Evolutionary conservation across 2,888 invertebrate species (phyloP).

Genomic region (Polietes domitor): DNA sequence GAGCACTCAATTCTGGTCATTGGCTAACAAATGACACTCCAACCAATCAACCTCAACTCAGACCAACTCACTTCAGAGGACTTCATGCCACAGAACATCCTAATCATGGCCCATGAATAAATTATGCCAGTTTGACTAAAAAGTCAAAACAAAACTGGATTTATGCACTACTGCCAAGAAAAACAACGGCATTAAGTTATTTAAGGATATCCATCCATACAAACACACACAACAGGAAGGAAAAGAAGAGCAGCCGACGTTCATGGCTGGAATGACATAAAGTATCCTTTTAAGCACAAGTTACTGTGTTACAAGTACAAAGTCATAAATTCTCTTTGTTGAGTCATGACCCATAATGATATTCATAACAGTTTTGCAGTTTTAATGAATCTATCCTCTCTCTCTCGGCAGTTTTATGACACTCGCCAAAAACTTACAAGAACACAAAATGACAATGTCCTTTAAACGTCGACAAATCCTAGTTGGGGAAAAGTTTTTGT

Average conservation of each 20-base stretch:
- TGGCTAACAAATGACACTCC: no score
- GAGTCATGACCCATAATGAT: neutral
- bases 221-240: neutral
- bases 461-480: neutral
- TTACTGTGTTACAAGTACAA: slow-evolving; percentile 1
- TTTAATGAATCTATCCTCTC: slow-evolving; percentile 14
- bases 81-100: neutral
- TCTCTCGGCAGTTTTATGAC: neutral
- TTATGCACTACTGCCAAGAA: neutral
- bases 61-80: neutral
- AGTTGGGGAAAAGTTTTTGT: slow-evolving; percentile 38
- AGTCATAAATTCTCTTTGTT: slow-evolving; percentile 21
- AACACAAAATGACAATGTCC: neutral
- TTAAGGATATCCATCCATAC: slow-evolving; percentile 25
- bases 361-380: slow-evolving; percentile 29
- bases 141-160: neutral
- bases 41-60: no score
- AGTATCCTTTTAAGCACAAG: neutral
- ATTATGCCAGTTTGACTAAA: neutral
- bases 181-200: slow-evolving; percentile 3
- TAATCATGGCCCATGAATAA: slow-evolving; percentile 13
- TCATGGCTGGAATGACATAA: slow-evolving; percentile 3
- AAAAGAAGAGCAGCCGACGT: neutral
- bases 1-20: no score
- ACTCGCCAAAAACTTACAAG: neutral